Evolutionary conservation across 2,113 vertebrate genomes (phyloP), one percentile per base, ranked within the genome.

Genomic region (Balaenoptera acutorostrata): DNA sequence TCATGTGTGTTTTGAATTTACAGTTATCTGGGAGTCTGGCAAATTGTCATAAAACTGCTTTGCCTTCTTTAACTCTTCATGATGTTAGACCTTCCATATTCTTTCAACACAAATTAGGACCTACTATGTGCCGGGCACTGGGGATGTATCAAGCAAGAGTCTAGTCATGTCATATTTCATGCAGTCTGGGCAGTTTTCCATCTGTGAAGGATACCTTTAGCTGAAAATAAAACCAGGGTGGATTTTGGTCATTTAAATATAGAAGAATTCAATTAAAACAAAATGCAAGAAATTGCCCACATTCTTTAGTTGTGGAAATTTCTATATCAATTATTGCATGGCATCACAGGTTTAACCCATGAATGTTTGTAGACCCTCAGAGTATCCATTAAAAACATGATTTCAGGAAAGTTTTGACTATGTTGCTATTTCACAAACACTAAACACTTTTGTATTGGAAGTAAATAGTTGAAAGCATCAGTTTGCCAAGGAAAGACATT

Each of bases 191-290:
- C 21, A 36, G 5, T 88, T 29, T 39, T 75, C 33, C 41, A 31
- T 66, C 75, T 49, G 1, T 18, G 46, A 96, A 93, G n/a, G 61
- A 66, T 68, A 82, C 31, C 64, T 91, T 64, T 59, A 41, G 33
- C 41, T 90, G 90, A 88, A 78, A 71, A 61, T 61, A 71, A 96
- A 80, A 71, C 25, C 41, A 92, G 27, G 14, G 33, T 20, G 94
- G 18, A 68, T 33, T 29, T 89, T 9, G 12, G 20, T 72, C 41
- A 68, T 72, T 81, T 90, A 90, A 71, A 55, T 44, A 36, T 14
- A 61, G 29, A 91, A 25, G 21, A 91, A 75, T 90, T 46, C 10
- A 61, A 39, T 90, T 59, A 95, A 92, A 94, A 94, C 61, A 94
- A 84, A 93, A 71, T 72, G n/a, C 20, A 83, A 87, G 39, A 88